These are phyloP conservation scores for Drosophila peninsularis DNA, from an alignment of 2,888 invertebrate species.

Conservation along the genomic window DNA sequence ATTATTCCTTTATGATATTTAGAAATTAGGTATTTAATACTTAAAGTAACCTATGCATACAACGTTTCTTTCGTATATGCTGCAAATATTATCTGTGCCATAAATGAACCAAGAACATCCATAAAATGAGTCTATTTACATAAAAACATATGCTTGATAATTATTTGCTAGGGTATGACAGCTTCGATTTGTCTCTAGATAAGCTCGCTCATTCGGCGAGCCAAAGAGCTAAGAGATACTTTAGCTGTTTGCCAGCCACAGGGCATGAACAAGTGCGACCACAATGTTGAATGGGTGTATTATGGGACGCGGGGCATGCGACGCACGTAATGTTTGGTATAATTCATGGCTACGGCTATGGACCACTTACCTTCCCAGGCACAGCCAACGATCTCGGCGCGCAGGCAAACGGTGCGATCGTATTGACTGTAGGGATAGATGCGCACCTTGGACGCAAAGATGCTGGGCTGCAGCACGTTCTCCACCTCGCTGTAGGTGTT, in stretches of 20 bases:
- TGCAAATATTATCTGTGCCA: background rate
- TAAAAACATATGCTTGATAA: background rate
- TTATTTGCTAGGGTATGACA: conserved; percentile 28
- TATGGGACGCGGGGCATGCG: background rate
- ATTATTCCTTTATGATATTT: no score
- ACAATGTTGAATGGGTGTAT: conserved; percentile 1
- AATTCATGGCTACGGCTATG: conserved; percentile 52
- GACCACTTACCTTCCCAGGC: conserved; percentile 89
- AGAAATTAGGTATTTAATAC: background rate
- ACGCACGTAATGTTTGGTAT: conserved; percentile 27
- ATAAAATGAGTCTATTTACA: background rate
- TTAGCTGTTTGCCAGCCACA: conserved; percentile 48
- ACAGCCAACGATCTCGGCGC: conserved; percentile 93
- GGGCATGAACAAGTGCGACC: conserved; percentile 66
- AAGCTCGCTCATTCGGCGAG: background rate
- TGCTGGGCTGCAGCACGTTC: conserved; percentile 90
- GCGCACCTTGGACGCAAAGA: conserved; percentile 91
- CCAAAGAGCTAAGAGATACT: conserved; percentile 36
- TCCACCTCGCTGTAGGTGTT: conserved; percentile 92
- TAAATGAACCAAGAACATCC: background rate
- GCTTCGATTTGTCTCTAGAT: conserved; percentile 11
- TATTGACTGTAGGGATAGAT: conserved; percentile 92
- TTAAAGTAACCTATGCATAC: no score
- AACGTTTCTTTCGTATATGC: no score
- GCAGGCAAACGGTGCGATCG: conserved; percentile 91